Evolutionary conservation across 2,797 vertebrate species (phyloP), one percentile per base, ranked within the genome.

Genomic region (Pangasius mekongensis): DNA sequence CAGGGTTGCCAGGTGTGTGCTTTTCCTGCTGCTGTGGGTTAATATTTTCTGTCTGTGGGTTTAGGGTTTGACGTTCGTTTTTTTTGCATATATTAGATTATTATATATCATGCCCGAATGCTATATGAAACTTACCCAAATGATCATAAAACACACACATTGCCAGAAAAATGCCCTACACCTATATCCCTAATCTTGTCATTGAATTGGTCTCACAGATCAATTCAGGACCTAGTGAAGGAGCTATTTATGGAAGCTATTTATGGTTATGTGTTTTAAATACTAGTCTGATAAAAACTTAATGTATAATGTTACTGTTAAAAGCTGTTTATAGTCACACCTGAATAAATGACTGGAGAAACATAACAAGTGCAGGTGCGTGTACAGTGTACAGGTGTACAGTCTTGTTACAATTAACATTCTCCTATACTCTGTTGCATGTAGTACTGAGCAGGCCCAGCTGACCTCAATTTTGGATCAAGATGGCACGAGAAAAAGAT

Each of bases 1-100:
- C 60, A 64, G 39, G 39, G 81, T 83, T 47, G 22, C 60, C 81
- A 83, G 43, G 27, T 66, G 81, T n/a, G 24, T 83, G 81, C 13
- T 47, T 64, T 83, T 47, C 58, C 14, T 64, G 58, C 5, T n/a
- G 24, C 24, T n/a, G 24, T 64, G 4, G 1, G 36, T 62, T 43
- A 3, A 24, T 82, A 27, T 62, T 62, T 36, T 81, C 16, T 58
- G 14, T 56, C n/a, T 22, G 30, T 58, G 77, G 13, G 13, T 30
- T 33, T 78, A 8, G 7, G 18, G 22, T 14, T 60, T 16, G 33
- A n/a, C 3, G 0, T 52, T n/a, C 10, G 2, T 71, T 71, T 39
- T 39, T 33, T 18, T 22, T n/a, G 36, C 9, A 30, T 27, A 54
- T 78, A 18, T 78, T 54, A 78, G 27, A 56, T 36, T 58, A 24